Evolutionary conservation across 2,888 invertebrate genomes (phyloP).

Genomic region (Gryllus longicercus): DNA sequence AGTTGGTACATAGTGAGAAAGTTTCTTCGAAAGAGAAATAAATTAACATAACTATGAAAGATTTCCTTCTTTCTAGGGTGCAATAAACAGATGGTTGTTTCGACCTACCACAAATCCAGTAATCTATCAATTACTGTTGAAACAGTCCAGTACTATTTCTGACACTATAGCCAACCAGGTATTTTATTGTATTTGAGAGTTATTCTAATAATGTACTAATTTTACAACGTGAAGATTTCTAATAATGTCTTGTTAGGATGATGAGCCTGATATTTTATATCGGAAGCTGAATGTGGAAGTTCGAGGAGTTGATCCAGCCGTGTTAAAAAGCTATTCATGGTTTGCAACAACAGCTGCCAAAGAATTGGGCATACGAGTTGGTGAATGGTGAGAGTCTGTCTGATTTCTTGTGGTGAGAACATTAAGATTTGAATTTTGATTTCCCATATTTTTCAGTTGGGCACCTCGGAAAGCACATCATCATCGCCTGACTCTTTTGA

Average conservation of each 20-base stretch:
- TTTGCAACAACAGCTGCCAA: conserved; percentile 78
- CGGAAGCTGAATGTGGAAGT: conserved; percentile 81
- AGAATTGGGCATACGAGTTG: conserved; percentile 73
- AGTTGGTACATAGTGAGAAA: too few species aligned
- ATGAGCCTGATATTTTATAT: conserved; percentile 72
- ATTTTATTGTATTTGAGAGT: too few species aligned
- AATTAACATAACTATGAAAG: too few species aligned
- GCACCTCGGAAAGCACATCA: conserved; percentile 68
- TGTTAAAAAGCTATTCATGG: conserved; percentile 81
- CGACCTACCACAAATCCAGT: too few species aligned
- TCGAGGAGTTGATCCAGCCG: conserved; percentile 80
- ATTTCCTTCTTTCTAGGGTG: too few species aligned
- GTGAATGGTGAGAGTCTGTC: conserved; percentile 55
- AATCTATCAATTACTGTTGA: too few species aligned
- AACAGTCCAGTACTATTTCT: too few species aligned
- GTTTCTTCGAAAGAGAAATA: too few species aligned
- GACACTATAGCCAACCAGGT: too few species aligned
- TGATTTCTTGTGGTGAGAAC: background rate
- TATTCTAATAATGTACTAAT: too few species aligned
- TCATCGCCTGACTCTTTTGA: conserved; percentile 75
- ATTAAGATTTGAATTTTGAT: background rate
- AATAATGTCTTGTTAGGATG: background rate
- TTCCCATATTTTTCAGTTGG: conserved; percentile 56
- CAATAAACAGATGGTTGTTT: too few species aligned
- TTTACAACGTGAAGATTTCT: too few species aligned